Evolutionary conservation across 2,888 invertebrate species (phyloP), one percentile per base, ranked within the genome.

Genomic region (Holacanthella duospinosa): DNA sequence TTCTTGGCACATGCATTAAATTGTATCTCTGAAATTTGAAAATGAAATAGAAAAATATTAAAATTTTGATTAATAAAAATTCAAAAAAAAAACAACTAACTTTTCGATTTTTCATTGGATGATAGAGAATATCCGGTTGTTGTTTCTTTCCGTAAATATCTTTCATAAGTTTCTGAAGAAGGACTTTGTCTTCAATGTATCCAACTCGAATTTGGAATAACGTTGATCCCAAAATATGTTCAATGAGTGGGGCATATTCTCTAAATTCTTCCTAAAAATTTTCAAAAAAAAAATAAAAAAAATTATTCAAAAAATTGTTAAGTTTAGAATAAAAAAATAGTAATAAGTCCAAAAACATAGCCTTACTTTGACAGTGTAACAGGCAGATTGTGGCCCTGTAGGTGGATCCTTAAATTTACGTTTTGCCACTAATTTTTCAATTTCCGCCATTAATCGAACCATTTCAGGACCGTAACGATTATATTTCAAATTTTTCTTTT

Each of bases 361-460:
- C n/a, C n/a, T n/a, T 48, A 62, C 62, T 57, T 65, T 60, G 16
- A 65, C 57, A 9, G 62, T 63, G 26, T 63, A 56, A 26, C 62
- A 63, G 24, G 36, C 21, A 29, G 55, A 59, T 19, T 55, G 48
- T 4, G 65, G 65, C 2, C 65, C 65, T 1, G 43, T 55, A n/a
- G 63, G 63, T 53, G n/a, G 29, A 6, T 58, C 29, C 21, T 24
- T 9, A 36, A 62, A 65, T 27, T 55, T 43, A 2, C 43, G 43
- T 36, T 21, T 1, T 9, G 58, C 43, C 36, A 28, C 43, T 21
- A 48, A 16, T 21, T 21, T 48, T 16, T 65, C 57, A 27, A 62
- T 60, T 25, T 54, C 28, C 2, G 56, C 48, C 44, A 64, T 55
- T 21, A 64, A 29, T 28, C 19, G 43, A 4, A 55, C 59, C 64